Evolutionary conservation across 1,140 invertebrate genomes (phyloP), one percentile per base, ranked within the genome.

Genomic region (Latrodectus geometricus): DNA sequence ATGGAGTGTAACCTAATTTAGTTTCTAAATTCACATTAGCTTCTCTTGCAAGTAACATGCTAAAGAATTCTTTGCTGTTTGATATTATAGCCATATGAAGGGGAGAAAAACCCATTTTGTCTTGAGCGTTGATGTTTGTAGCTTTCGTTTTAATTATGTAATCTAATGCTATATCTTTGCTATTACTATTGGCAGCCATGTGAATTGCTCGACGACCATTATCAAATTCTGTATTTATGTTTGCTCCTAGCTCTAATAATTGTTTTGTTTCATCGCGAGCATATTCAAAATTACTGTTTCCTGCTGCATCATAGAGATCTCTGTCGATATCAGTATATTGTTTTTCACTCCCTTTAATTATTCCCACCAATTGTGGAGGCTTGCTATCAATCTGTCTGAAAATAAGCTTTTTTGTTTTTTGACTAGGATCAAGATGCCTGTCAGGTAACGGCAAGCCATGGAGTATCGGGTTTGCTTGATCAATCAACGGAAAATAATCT

Each of bases 281-380:
- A 20, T 11, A 14, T 52, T n/a, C 50, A n/a, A 52, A 9, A 56
- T 76, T 54, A 52, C 8, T 20, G 7, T 54, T 23, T 76, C 9
- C 9, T 8, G 49, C 49, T 23, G 74, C 74, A 56, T 76, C 54
- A 54, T 76, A 76, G 12, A 76, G 49, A 76, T 76, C 74, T 76
- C 74, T 50, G 54, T 76, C 35, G 35, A 76, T 76, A 56, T 76
- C 74, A 52, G 48, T 50, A 76, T 52, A 76, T 56, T 76, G 14
- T 56, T 11, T 54, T 76, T 76, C 48, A 20, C 35, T 20, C 7
- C 49, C 17, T 23, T 76, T 23, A 9, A 76, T 14, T 15, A 76
- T 76, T 12, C 49, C 74, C 14, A 76, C 74, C 20, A 76, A 35
- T 76, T 76, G 15, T 9, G 74, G 52, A 11, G 50, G 8, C 9